A percentile compares a stretch with the other conserved stretches of the same genome.
These are phyloP conservation scores for Callionymus lyra DNA, from an alignment of 2,113 vertebrate species.

Conservation along the genomic window DNA sequence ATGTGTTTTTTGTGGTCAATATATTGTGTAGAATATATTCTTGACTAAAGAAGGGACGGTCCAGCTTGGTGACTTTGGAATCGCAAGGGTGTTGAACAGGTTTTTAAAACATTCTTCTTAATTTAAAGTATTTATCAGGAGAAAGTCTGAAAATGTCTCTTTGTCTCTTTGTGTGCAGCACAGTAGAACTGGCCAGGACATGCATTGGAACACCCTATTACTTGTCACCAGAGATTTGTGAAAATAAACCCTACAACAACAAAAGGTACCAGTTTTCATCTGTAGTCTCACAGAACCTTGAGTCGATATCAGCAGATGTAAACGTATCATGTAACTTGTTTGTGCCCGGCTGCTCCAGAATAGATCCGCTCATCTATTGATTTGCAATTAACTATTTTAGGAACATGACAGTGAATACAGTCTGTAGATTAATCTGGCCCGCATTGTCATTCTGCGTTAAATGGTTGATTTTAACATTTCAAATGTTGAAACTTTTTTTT, in stretches of 20 bases:
- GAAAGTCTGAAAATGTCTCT: neutral
- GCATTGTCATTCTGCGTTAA: no score
- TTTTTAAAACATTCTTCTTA: conserved; percentile 31
- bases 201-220: conserved; percentile 98
- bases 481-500: no score
- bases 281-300: conserved; percentile 1
- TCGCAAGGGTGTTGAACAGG: conserved; percentile 95
- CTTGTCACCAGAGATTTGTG: conserved; percentile 94
- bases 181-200: conserved; percentile 88
- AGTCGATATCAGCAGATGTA: conserved; percentile 4
- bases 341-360: conserved; percentile 15
- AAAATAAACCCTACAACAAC: conserved; percentile 98
- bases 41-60: conserved; percentile 93
- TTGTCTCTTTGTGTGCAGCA: conserved; percentile 63
- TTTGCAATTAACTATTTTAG: conserved; percentile 30
- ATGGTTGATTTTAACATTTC: no score
- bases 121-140: neutral
- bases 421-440: no score
- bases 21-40: conserved; percentile 82
- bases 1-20: neutral
- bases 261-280: conserved; percentile 76
- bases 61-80: conserved; percentile 96
- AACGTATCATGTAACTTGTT: conserved; percentile 16
- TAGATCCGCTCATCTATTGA: conserved; percentile 32
- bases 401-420: conserved; percentile 26